Percentiles rank a stretch among this genome's conserved stretches.
Evolutionary conservation across 1,140 invertebrate genomes (phyloP).

Genomic region (Drosophila trapezifrons): DNA sequence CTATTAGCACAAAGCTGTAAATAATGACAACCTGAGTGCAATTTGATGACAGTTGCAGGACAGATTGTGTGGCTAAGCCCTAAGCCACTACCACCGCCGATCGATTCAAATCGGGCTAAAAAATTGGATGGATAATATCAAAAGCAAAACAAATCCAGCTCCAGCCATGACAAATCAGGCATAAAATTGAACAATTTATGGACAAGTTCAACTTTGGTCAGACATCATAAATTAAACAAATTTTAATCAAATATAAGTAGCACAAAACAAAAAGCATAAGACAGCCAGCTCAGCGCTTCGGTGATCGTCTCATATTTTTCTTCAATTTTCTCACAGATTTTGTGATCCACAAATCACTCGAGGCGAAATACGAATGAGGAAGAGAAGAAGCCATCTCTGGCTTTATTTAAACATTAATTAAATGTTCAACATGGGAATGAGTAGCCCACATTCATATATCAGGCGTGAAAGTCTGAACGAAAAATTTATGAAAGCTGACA

Average conservation of each 20-base stretch:
- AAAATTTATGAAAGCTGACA: conserved; percentile 68
- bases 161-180: conserved; percentile 52
- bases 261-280: conserved; percentile 28
- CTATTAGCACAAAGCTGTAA: conserved; percentile 72
- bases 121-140: conserved; percentile 15
- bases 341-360: conserved; percentile 51
- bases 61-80: not conserved
- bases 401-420: conserved; percentile 69
- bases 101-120: conserved; percentile 4
- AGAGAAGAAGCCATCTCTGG: conserved; percentile 40
- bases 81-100: not conserved
- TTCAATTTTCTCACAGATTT: conserved; percentile 64
- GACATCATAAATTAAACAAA: conserved; percentile 58
- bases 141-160: conserved; percentile 25
- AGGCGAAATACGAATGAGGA: conserved; percentile 37
- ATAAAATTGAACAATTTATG: conserved; percentile 69
- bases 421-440: conserved; percentile 56
- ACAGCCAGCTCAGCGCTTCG: conserved; percentile 6
- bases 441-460: conserved; percentile 25
- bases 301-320: conserved; percentile 27
- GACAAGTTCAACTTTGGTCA: conserved; percentile 50
- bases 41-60: conserved; percentile 72
- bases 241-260: conserved; percentile 70
- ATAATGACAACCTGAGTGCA: conserved; percentile 72
- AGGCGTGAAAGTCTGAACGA: conserved; percentile 40